A percentile compares a stretch with the other conserved stretches of the same genome.
phyloP scores from a whole-genome alignment of 1,140 invertebrate species.

The Drosophila miranda region DNA sequence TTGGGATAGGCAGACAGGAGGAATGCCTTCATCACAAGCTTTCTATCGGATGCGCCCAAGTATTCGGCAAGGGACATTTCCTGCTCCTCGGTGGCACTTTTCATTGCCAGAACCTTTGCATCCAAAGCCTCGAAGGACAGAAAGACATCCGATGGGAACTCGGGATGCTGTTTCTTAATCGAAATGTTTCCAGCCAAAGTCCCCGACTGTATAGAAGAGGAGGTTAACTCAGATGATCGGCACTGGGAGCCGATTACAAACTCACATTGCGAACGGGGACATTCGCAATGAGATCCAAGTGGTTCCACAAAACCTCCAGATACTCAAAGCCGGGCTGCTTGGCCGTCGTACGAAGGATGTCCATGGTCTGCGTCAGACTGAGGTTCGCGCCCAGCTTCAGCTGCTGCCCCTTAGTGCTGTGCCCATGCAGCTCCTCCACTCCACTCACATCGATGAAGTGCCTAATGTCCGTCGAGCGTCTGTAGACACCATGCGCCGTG shows the following conservation, averaged over 20 bases:
- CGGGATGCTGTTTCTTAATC: conserved; percentile 87
- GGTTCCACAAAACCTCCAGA: conserved; percentile 82
- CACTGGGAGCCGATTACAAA: neutral
- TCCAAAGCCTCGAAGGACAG: conserved; percentile 87
- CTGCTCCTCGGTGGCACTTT: conserved; percentile 30
- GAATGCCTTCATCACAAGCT: conserved; percentile 59
- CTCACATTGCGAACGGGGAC: conserved; percentile 88
- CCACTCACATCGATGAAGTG: conserved; percentile 89
- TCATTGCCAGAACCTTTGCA: conserved; percentile 81
- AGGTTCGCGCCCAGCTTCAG: conserved; percentile 87
- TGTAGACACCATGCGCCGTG: conserved; percentile 86
- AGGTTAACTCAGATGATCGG: too few relatives aligned
- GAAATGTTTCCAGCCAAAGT: conserved; percentile 91
- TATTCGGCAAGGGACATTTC: conserved; percentile 58
- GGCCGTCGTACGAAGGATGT: conserved; percentile 84
- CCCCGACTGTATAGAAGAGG: conserved; percentile 82
- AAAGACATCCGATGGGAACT: conserved; percentile 91
- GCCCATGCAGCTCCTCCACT: conserved; percentile 85
- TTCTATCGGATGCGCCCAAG: conserved; percentile 32
- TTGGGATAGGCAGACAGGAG: conserved; percentile 60
- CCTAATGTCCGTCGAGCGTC: conserved; percentile 82
- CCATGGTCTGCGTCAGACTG: conserved; percentile 86
- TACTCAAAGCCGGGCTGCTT: conserved; percentile 83
- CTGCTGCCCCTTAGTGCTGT: conserved; percentile 40
- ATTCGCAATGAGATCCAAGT: conserved; percentile 88